Conservation (phyloP, 37 sponge, comb jelly and placozoan species). For the Theonella swinhoei region DNA sequence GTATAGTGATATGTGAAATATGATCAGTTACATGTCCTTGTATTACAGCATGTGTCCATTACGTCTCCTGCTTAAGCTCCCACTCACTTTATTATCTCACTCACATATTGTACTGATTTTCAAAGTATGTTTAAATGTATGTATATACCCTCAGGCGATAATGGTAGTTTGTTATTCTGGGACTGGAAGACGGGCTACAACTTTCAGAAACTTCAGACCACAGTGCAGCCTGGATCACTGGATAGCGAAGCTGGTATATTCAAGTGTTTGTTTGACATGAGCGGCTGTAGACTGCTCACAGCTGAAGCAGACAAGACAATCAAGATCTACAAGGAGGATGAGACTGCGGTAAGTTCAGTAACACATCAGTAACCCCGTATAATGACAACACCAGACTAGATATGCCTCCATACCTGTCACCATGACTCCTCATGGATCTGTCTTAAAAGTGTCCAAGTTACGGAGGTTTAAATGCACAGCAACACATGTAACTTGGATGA, state of each 20-base stretch:
- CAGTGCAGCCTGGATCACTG: constrained; percentile 96
- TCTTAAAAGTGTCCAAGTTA: background rate
- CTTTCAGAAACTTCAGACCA: constrained; percentile 92
- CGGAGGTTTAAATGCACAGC: background rate
- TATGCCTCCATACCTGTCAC: too few species aligned
- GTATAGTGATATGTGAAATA: constrained; percentile 13
- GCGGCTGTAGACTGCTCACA: constrained; percentile 91
- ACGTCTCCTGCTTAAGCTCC: too few species aligned
- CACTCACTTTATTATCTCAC: too few species aligned
- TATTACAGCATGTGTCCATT: too few species aligned
- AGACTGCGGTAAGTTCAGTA: constrained; percentile 81
- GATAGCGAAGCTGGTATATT: constrained; percentile 98
- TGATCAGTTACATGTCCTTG: background rate
- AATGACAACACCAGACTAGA: too few species aligned
- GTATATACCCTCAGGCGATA: constrained; percentile 73
- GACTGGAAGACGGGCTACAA: constrained; percentile 98
- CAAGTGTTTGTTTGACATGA: constrained; percentile 83
- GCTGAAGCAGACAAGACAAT: constrained; percentile 98
- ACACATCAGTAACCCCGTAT: too few species aligned
- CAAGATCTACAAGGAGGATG: constrained; percentile 98
- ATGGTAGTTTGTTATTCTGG: constrained; percentile 97
- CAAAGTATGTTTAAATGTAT: background rate
- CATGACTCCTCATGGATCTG: background rate
- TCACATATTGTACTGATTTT: too few species aligned
- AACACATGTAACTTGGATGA: background rate